A percentile compares a stretch with the other conserved stretches of the same genome.
Evolutionary conservation across 2,888 invertebrate species (phyloP).

Genomic region (Pardosa pseudoannulata): DNA sequence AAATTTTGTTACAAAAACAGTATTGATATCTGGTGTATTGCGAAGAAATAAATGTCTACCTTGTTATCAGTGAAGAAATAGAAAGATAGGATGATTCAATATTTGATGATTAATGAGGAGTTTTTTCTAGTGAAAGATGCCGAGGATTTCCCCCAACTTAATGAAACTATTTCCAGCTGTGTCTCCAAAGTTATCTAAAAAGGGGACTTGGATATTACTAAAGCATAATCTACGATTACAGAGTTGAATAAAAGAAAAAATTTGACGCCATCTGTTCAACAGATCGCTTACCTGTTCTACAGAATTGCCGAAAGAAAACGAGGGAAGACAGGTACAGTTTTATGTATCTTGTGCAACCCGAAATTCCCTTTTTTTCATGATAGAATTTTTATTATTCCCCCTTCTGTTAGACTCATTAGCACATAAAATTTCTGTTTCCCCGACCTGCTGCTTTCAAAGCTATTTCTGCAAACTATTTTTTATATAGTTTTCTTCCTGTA

Average conservation of each 20-base stretch:
- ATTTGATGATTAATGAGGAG: too few species aligned
- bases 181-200: constrained; percentile 6
- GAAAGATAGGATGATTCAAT: too few species aligned
- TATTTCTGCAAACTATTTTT: constrained; percentile 30
- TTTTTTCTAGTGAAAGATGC: too few species aligned
- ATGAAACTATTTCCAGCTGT: constrained; percentile 37
- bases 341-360: constrained; percentile 14
- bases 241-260: too few species aligned
- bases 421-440: background rate
- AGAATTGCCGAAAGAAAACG: background rate
- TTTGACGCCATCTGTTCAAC: constrained; percentile 44
- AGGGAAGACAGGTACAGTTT: background rate
- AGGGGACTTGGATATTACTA: too few species aligned
- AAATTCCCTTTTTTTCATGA: background rate
- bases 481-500: constrained; percentile 13
- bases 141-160: too few species aligned
- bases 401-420: constrained; percentile 20
- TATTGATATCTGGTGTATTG: too few species aligned
- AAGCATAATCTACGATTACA: too few species aligned
- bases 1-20: too few species aligned
- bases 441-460: constrained; percentile 5
- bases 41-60: too few species aligned
- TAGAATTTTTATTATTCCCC: background rate
- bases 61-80: too few species aligned
- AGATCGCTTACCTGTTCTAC: constrained; percentile 20